These are phyloP conservation scores for Rhynchophorus ferrugineus DNA, from an alignment of 1,140 invertebrate species.

Conservation along the genomic window DNA sequence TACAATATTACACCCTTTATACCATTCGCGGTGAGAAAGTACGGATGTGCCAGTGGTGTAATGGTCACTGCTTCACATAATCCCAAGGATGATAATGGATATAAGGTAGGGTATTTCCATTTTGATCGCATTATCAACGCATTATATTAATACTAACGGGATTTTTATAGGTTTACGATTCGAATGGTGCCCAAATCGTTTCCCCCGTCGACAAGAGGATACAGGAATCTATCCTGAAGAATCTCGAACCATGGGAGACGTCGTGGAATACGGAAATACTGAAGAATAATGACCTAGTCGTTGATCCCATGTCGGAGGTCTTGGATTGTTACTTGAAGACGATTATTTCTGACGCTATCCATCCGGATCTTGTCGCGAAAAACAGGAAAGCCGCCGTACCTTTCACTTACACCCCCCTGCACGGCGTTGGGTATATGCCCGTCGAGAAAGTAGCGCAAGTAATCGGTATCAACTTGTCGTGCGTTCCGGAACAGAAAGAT, in stretches of 20 bases:
- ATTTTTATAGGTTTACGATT: constrained; percentile 70
- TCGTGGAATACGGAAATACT: constrained; percentile 57
- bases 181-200: constrained; percentile 94
- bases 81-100: constrained; percentile 98
- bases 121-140: background rate
- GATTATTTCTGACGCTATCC: constrained; percentile 44
- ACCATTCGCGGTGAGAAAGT: constrained; percentile 68
- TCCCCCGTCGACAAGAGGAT: constrained; percentile 87
- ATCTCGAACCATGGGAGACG: constrained; percentile 60
- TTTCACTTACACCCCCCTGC: constrained; percentile 94
- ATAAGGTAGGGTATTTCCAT: constrained; percentile 56
- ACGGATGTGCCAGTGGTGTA: constrained; percentile 70
- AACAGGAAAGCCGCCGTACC: constrained; percentile 57
- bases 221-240: constrained; percentile 67
- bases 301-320: constrained; percentile 54
- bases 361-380: constrained; percentile 45
- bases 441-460: constrained; percentile 66
- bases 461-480: constrained; percentile 69
- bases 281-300: constrained; percentile 43
- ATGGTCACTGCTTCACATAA: constrained; percentile 99
- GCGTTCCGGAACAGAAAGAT: constrained; percentile 76
- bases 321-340: constrained; percentile 59
- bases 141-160: background rate
- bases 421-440: constrained; percentile 88
- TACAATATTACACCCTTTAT: constrained; percentile 91